Conservation (phyloP, 2,113 vertebrate genomes). For the Tamias sibiricus region DNA sequence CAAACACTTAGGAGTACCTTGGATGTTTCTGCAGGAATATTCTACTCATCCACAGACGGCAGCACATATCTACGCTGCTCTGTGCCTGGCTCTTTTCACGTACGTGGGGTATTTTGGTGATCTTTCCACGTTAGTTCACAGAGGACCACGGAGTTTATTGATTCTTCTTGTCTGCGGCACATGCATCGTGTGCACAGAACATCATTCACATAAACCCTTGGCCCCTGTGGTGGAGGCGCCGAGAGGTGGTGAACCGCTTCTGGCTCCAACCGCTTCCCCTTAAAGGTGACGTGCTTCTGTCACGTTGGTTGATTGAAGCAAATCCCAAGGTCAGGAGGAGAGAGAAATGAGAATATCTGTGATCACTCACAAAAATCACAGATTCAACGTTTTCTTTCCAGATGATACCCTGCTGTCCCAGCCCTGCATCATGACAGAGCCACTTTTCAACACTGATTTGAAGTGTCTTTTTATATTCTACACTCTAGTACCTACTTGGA, state of each 20-base stretch:
- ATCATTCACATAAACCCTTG: neutral
- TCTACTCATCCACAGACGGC: neutral
- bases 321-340: neutral
- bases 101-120: neutral
- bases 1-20: neutral
- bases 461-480: neutral
- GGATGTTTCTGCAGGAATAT: neutral
- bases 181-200: accelerated
- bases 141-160: neutral
- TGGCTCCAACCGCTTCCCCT: neutral
- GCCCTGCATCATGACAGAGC: too few relatives aligned
- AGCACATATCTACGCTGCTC: neutral
- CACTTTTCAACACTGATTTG: neutral
- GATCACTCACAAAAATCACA: neutral
- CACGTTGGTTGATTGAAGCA: neutral
- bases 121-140: neutral
- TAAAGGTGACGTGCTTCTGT: too few relatives aligned
- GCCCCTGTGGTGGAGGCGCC: too few relatives aligned
- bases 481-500: neutral
- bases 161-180: neutral
- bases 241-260: accelerated
- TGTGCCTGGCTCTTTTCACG: neutral
- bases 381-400: neutral
- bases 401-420: neutral
- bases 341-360: neutral